Evolutionary conservation across 1,140 invertebrate genomes (phyloP), one percentile per base, ranked within the genome.

Genomic region (Penaeus vannamei): DNA sequence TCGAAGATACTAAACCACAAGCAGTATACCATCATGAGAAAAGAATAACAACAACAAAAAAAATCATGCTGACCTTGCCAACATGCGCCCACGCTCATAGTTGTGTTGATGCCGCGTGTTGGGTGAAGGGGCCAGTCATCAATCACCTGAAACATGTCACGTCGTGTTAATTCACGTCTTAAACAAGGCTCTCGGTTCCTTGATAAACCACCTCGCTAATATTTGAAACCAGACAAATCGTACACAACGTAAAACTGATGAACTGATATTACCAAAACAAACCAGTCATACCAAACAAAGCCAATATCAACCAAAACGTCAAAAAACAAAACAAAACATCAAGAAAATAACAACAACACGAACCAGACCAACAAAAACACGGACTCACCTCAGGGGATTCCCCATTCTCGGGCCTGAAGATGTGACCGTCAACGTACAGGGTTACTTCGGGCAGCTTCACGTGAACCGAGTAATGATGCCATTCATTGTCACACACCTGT

Each of bases 91-190:
- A 99, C 97, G 1, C 97, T 96, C 1, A 99, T 93, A 26, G 97
- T 98, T 10, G 98, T 99, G 93, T 98, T 98, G 87, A 98, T 95
- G 20, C 96, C 97, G 90, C 98, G 97, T 0, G 98, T 97, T 36
- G 97, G 97, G 93, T 99, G 99, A 22, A 99, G 94, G n/a, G 99
- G 98, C 98, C 98, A 99, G 93, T 99, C 99, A 93, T 99, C 98
- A 92, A 99, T 98, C 53, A 99, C 97, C 93, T 99, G 86, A 46
- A 89, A 84, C 22, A 36, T 17, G 20, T 61, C 29, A 64, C 5
- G 26, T 26, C 19, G 36, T 81, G 53, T 42, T 26, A 81, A 53
- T 17, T 17, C 10, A 53, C 14, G 17, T 81, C 19, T 42, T 17
- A 59, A 81, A 42, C 19, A 12, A 53, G n/a, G n/a, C 19, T 81